These are phyloP conservation scores for Endomychus coccineus DNA, from an alignment of 2,888 invertebrate species.

Conservation along the genomic window DNA sequence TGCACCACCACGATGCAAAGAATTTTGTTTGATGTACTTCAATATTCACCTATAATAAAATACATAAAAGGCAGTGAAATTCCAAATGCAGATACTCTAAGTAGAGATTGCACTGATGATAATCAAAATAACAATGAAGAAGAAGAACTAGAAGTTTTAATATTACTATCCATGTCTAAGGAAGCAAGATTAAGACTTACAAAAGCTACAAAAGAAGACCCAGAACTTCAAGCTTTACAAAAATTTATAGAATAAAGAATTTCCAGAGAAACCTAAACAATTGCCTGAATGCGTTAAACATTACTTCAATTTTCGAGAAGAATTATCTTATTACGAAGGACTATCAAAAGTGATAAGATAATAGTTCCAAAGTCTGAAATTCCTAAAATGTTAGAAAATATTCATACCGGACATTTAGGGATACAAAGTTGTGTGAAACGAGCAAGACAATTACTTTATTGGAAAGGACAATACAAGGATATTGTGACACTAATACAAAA, in stretches of 20 bases:
- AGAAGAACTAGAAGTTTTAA: constrained; percentile 6
- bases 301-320: constrained; percentile 9
- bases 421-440: constrained; percentile 14
- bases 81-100: constrained; percentile 3
- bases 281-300: constrained; percentile 2
- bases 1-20: constrained; percentile 5
- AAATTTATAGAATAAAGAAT: constrained; percentile 1
- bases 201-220: no score
- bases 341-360: no score
- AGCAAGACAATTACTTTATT: constrained; percentile 13
- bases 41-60: no score
- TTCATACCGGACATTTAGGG: constrained; percentile 13
- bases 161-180: constrained; percentile 2
- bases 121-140: constrained; percentile 1
- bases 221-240: constrained; percentile 1
- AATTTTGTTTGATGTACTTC: no score
- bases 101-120: constrained; percentile 2
- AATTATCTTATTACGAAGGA: constrained; percentile 1
- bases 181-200: no score
- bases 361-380: no score
- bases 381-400: constrained; percentile 9
- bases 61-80: no score
- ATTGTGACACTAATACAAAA: constrained; percentile 9
- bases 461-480: constrained; percentile 12
- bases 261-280: constrained; percentile 3